Evolutionary conservation across 2,113 vertebrate species (phyloP).

Genomic region (Lota lota): DNA sequence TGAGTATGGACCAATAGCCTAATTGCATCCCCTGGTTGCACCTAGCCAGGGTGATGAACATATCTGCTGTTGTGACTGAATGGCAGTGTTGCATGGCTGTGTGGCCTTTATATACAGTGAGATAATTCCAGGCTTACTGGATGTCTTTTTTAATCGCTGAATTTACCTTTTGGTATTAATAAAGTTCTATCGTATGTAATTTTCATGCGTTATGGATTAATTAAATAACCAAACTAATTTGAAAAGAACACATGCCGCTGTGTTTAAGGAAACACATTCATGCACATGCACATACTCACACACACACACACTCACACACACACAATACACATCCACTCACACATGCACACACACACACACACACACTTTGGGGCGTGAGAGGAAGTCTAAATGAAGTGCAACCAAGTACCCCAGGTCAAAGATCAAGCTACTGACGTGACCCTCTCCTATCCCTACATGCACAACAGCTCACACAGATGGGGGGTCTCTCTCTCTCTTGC

Average conservation of each 20-base stretch:
- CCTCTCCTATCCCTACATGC: slow-evolving; percentile 10
- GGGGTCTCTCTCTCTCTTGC: not conserved
- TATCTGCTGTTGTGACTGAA: no score
- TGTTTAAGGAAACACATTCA: not conserved
- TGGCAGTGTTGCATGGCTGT: no score
- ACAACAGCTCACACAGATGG: slow-evolving; percentile 5
- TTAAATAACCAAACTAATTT: no score
- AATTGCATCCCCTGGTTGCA: not conserved
- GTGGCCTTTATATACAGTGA: no score
- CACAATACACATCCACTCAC: not conserved
- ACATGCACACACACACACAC: slow-evolving; percentile 6
- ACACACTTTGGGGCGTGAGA: slow-evolving; percentile 22
- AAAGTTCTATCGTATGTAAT: no score
- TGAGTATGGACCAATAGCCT: slow-evolving; percentile 15
- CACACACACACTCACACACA: not conserved
- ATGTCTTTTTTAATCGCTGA: no score
- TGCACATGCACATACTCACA: not conserved
- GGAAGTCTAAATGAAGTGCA: slow-evolving; percentile 59
- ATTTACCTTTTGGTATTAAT: no score
- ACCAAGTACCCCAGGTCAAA: slow-evolving; percentile 40
- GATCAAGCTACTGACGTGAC: slow-evolving; percentile 64
- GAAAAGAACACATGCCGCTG: no score
- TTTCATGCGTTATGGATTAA: no score
- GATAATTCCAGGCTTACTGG: no score
- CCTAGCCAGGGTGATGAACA: no score